phyloP scores from a whole-genome alignment of 1,140 invertebrate genomes.

The Halictus rubicundus region DNA sequence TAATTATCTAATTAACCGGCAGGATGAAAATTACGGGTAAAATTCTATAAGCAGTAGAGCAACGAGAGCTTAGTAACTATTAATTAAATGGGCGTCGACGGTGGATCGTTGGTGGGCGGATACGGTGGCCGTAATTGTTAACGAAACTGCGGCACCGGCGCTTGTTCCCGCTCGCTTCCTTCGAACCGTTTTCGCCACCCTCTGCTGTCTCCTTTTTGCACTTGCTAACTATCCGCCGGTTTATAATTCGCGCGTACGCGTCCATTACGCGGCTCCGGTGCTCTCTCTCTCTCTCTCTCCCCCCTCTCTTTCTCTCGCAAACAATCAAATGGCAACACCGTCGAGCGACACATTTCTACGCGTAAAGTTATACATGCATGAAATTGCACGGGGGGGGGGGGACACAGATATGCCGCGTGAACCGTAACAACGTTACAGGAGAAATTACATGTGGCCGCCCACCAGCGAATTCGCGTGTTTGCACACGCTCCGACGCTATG shows the following conservation, averaged over 20 bases:
- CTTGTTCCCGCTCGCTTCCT: constrained; percentile 12
- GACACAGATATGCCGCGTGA: constrained; percentile 4
- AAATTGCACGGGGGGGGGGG: constrained; percentile 1
- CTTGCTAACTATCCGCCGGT: background rate
- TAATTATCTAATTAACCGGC: constrained; percentile 43
- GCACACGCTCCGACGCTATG: too few relatives aligned
- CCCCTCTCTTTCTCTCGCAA: background rate
- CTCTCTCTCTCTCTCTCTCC: too few relatives aligned
- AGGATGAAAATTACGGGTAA: constrained; percentile 35
- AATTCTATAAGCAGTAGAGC: constrained; percentile 58
- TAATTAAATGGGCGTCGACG: constrained; percentile 67
- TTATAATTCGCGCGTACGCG: constrained; percentile 14
- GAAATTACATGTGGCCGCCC: background rate
- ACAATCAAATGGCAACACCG: constrained; percentile 5
- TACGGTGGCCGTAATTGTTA: constrained; percentile 61
- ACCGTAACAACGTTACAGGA: background rate
- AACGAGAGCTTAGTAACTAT: constrained; percentile 66
- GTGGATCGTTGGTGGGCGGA: constrained; percentile 29
- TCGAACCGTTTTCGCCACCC: too few relatives aligned
- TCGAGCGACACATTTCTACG: constrained; percentile 1
- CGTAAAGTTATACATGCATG: constrained; percentile 11
- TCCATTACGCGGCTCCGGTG: background rate
- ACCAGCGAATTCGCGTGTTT: background rate
- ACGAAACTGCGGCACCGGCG: constrained; percentile 54
- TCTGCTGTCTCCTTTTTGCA: background rate